Conservation (phyloP, 1,140 invertebrate species). For the Grapholita molesta region DNA sequence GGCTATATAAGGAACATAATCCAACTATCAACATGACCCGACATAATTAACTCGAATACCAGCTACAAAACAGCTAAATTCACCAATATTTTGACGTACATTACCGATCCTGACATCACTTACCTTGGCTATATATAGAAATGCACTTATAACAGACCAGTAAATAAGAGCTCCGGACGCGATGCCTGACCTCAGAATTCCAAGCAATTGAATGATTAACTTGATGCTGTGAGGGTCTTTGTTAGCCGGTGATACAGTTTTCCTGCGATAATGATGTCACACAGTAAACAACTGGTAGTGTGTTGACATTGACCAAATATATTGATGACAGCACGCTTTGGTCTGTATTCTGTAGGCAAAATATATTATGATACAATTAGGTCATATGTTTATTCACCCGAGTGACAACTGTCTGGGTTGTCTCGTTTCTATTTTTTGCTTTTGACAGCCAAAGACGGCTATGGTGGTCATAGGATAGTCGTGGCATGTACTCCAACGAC, state of each 20-base stretch:
- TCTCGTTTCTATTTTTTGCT: no score
- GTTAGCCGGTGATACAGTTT: slow-evolving; percentile 35
- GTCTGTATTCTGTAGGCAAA: background rate
- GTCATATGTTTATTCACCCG: background rate
- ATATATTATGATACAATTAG: slow-evolving; percentile 1
- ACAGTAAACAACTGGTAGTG: slow-evolving; percentile 45
- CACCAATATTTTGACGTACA: background rate
- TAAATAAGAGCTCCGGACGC: slow-evolving; percentile 32
- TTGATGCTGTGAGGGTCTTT: slow-evolving; percentile 32
- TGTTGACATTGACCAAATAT: slow-evolving; percentile 24
- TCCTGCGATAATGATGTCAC: slow-evolving; percentile 57
- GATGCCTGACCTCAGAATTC: slow-evolving; percentile 34
- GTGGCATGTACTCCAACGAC: no score
- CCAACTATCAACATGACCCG: background rate
- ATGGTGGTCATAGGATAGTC: no score
- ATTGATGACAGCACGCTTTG: slow-evolving; percentile 4
- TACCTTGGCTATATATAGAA: slow-evolving; percentile 61
- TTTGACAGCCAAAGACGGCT: no score
- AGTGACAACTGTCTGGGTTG: background rate
- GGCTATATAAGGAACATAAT: slow-evolving; percentile 2
- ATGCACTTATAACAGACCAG: slow-evolving; percentile 45
- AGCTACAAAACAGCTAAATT: background rate
- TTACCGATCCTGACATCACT: slow-evolving; percentile 38
- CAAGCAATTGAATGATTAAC: slow-evolving; percentile 27
- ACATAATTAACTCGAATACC: background rate